Base-by-base conservation (phyloP, 1,140 invertebrate species). In the Aphaenogaster rudis region DNA sequence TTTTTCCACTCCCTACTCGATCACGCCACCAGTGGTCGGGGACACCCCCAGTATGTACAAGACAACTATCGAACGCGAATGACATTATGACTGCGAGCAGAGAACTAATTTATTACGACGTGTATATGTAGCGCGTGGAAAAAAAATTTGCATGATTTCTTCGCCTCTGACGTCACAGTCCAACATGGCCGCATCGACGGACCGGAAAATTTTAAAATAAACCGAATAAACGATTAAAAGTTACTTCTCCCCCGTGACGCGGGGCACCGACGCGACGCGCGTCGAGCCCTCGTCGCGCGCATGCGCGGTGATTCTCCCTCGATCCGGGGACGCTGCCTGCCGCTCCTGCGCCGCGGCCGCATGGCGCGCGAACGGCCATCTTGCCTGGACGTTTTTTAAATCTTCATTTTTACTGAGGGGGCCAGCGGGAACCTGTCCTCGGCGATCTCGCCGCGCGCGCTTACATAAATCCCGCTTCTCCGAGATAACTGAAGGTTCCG, bases 321-420 rank as follows among this genome's bases (percentile, higher is more conserved):
- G 45, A 67, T 21, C n/a, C 45, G 7, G 63, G 13, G 8, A 28
- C 7, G 33, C 21, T 0, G 21, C 3, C 15, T n/a, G 59, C 77
- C 61, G 61, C 33, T 52, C 48, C 78, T 80, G 78, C 72, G 78
- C 57, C 45, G 36, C 54, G 11, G 21, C 42, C 50, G n/a, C 45
- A 17, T 45, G 64, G 11, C 74, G 88, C 90, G 90, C 90, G 88
- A 88, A 88, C 66, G 57, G 57, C 88, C 88, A 90, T 90, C 80
- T 90, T 90, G 74, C 21, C 63, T 36, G 45, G n/a, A 3, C 36
- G 45, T 90, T 90, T 90, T 78, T 90, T 72, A 78, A 90, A 84
- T 81, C n/a, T 36, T 33, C 17, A 77, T 80, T 85, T 90, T 90
- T 54, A 33, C 21, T 11, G 0, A 4, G 11, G 28, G 6, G 6